Evolutionary conservation across 2,888 invertebrate species (phyloP).

Genomic region (Eumacrocentrus americanus): DNA sequence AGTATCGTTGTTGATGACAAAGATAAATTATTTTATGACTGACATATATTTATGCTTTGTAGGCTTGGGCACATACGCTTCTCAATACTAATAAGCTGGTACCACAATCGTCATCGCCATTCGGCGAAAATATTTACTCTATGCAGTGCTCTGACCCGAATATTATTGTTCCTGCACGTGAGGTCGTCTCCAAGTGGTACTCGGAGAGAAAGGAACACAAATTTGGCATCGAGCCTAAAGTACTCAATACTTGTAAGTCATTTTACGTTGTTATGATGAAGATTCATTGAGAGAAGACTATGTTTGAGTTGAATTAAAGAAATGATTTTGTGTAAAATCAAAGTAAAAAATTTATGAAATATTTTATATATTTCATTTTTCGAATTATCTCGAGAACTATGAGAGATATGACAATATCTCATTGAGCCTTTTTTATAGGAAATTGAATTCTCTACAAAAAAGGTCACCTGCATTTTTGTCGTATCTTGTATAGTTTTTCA

Average conservation of each 20-base stretch:
- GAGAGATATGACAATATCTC: not conserved
- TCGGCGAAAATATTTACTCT: conserved; percentile 73
- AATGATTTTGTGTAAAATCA: too few species aligned
- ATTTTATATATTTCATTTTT: too few species aligned
- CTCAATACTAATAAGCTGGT: conserved; percentile 57
- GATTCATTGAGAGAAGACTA: too few species aligned
- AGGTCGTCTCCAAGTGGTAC: conserved; percentile 79
- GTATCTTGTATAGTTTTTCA: too few species aligned
- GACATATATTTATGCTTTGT: conserved; percentile 25
- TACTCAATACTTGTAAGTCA: conserved; percentile 71
- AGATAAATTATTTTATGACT: conserved; percentile 4
- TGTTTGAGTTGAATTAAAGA: too few species aligned
- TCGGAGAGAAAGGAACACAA: conserved; percentile 74
- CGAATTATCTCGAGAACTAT: not conserved
- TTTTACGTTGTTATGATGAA: conserved; percentile 10
- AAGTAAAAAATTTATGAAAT: conserved; percentile 23
- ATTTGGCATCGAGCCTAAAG: conserved; percentile 72
- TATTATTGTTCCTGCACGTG: conserved; percentile 70
- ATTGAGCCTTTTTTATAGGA: not conserved
- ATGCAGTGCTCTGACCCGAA: conserved; percentile 73
- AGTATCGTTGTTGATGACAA: not conserved
- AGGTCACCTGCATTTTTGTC: too few species aligned
- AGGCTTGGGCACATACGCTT: conserved; percentile 58
- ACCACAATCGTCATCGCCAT: conserved; percentile 57
- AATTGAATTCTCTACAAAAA: not conserved